These are phyloP conservation scores for Pontoporia blainvillei DNA, from an alignment of 2,113 vertebrate genomes.

Conservation along the genomic window DNA sequence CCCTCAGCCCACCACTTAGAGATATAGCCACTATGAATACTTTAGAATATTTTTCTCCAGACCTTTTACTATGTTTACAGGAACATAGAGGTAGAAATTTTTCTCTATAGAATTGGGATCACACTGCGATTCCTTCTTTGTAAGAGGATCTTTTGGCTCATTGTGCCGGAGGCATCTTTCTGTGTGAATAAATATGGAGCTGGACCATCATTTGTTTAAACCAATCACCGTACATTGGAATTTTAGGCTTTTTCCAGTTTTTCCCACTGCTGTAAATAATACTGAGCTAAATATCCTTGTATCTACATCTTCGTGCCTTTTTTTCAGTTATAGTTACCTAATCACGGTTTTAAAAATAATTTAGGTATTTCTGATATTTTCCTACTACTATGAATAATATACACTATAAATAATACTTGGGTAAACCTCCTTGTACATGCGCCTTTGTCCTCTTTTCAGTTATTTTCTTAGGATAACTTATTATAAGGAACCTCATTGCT, in stretches of 20 bases:
- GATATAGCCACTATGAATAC: not conserved
- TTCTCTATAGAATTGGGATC: not conserved
- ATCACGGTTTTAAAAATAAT: not conserved
- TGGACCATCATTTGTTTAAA: not conserved
- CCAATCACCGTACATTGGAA: not conserved
- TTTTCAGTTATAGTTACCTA: constrained; percentile 6
- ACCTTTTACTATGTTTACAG: not conserved
- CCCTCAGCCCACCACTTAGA: not conserved
- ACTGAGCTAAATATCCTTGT: not conserved
- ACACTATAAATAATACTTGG: not conserved
- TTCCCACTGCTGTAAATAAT: not conserved
- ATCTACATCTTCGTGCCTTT: not conserved
- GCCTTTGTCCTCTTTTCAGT: not conserved
- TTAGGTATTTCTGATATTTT: constrained; percentile 17
- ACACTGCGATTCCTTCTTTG: not conserved
- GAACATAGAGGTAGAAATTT: not conserved
- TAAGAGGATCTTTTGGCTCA: not conserved
- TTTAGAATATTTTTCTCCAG: not conserved
- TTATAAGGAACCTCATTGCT: not conserved
- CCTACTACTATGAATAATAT: not conserved
- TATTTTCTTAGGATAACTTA: not conserved
- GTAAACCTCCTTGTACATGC: not conserved
- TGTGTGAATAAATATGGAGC: not conserved
- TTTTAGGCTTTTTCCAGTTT: constrained; percentile 1
- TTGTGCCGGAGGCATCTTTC: not conserved